Percentiles rank a stretch among this genome's conserved stretches.
phyloP scores from a whole-genome alignment of 2,797 vertebrate species.

The Coracias cyanogaster region DNA sequence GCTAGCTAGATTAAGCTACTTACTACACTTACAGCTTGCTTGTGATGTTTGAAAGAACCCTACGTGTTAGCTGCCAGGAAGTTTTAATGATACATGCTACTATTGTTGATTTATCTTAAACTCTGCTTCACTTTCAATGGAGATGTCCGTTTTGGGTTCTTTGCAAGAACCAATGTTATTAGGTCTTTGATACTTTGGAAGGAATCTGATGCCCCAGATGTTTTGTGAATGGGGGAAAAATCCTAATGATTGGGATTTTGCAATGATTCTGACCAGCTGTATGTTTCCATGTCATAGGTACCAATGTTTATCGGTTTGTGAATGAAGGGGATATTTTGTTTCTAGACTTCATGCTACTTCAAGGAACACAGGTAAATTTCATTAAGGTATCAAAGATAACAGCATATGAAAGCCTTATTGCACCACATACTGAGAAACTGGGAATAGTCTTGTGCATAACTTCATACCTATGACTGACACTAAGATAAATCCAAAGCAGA shows the following conservation, averaged over 20 bases:
- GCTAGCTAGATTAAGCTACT: neutral
- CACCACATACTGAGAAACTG: neutral
- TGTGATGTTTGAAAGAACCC: neutral
- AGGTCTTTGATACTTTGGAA: neutral
- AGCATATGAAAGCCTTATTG: rapidly evolving
- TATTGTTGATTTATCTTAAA: neutral
- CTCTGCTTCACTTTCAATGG: neutral
- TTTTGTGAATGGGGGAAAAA: neutral
- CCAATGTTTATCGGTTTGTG: neutral
- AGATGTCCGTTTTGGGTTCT: neutral
- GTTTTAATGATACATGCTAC: neutral
- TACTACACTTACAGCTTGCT: neutral
- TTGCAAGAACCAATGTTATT: rapidly evolving
- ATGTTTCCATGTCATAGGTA: neutral
- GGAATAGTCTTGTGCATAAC: neutral
- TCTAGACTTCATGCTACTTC: neutral
- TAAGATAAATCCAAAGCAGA: too few species aligned
- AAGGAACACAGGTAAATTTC: neutral
- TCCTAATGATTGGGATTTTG: neutral
- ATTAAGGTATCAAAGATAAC: neutral
- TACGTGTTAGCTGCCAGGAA: neutral
- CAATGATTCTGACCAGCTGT: rapidly evolving
- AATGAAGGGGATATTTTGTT: neutral
- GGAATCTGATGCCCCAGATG: neutral
- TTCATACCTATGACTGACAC: neutral